Evolutionary conservation across 1,140 invertebrate species (phyloP).

Genomic region (Mya arenaria): DNA sequence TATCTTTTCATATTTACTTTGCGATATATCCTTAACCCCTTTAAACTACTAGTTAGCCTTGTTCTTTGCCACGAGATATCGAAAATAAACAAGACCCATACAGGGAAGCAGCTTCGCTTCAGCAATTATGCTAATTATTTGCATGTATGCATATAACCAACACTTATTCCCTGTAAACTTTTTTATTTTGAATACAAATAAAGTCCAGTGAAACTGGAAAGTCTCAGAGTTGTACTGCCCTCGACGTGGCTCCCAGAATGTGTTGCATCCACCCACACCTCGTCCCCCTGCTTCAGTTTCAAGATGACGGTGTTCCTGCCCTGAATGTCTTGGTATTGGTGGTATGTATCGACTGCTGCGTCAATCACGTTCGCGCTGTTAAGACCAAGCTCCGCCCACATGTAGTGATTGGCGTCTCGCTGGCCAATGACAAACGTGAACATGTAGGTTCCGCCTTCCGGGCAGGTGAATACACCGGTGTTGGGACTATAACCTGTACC

Average conservation of each 20-base stretch:
- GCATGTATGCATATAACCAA: too few relatives aligned
- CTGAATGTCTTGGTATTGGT: constrained; percentile 1
- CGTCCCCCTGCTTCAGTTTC: not conserved
- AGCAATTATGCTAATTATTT: too few relatives aligned
- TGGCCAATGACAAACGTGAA: constrained; percentile 32
- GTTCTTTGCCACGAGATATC: too few relatives aligned
- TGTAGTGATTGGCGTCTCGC: not conserved
- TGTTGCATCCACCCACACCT: constrained; percentile 6
- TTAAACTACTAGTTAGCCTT: too few relatives aligned
- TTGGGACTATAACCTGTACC: not conserved
- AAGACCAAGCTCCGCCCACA: constrained; percentile 16
- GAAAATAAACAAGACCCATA: too few relatives aligned
- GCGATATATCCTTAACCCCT: too few relatives aligned
- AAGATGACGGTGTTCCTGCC: constrained; percentile 7
- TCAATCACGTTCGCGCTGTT: not conserved
- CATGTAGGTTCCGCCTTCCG: constrained; percentile 15
- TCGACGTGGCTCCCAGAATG: not conserved
- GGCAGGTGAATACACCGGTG: constrained; percentile 23
- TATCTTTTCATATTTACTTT: too few relatives aligned
- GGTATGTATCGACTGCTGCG: constrained; percentile 7
- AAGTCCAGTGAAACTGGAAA: constrained; percentile 19
- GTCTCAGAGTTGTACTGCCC: not conserved
- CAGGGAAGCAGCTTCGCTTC: too few relatives aligned
- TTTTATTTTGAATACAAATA: constrained; percentile 24
- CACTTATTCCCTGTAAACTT: too few relatives aligned